Evolutionary conservation across 2,797 vertebrate species (phyloP).

Genomic region (Benthosema pterotum): DNA sequence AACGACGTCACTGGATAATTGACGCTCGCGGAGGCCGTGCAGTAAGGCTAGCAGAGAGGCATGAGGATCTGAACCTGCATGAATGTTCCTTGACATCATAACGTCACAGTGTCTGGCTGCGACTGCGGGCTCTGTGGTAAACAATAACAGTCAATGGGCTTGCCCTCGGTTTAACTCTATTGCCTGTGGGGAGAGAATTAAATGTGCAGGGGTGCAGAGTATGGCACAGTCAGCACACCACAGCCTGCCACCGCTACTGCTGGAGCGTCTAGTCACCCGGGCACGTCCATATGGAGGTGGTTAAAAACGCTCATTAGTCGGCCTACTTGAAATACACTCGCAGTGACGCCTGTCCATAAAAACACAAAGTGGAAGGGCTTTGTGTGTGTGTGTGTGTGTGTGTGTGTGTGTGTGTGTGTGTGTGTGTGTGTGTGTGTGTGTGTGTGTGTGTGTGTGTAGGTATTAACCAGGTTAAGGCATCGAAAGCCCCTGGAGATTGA

Average conservation of each 20-base stretch:
- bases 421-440: too few relatives aligned
- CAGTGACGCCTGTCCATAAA: slow-evolving; percentile 84
- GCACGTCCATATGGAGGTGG: slow-evolving; percentile 80
- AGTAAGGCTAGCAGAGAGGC: slow-evolving; percentile 27
- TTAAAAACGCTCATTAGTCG: slow-evolving; percentile 83
- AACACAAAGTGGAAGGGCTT: slow-evolving; percentile 74
- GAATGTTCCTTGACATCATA: slow-evolving; percentile 61
- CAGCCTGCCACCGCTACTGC: slow-evolving; percentile 67
- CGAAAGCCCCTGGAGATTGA: slow-evolving; percentile 66
- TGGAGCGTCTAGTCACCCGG: slow-evolving; percentile 72
- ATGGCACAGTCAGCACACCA: slow-evolving; percentile 73
- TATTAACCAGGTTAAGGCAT: slow-evolving; percentile 75
- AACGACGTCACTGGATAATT: neutral
- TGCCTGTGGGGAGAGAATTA: slow-evolving; percentile 66
- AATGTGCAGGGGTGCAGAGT: slow-evolving; percentile 64
- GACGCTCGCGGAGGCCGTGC: slow-evolving; percentile 21
- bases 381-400: too few relatives aligned
- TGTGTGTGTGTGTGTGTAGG: slow-evolving; percentile 34
- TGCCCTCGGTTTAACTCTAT: slow-evolving; percentile 67
- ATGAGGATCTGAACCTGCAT: slow-evolving; percentile 44
- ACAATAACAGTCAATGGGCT: slow-evolving; percentile 69
- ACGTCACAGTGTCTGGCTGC: slow-evolving; percentile 61
- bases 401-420: too few relatives aligned
- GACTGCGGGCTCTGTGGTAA: slow-evolving; percentile 65
- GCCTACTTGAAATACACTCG: slow-evolving; percentile 82